These are phyloP conservation scores for Gavia stellata DNA, from an alignment of 2,113 vertebrate genomes.

Conservation along the genomic window DNA sequence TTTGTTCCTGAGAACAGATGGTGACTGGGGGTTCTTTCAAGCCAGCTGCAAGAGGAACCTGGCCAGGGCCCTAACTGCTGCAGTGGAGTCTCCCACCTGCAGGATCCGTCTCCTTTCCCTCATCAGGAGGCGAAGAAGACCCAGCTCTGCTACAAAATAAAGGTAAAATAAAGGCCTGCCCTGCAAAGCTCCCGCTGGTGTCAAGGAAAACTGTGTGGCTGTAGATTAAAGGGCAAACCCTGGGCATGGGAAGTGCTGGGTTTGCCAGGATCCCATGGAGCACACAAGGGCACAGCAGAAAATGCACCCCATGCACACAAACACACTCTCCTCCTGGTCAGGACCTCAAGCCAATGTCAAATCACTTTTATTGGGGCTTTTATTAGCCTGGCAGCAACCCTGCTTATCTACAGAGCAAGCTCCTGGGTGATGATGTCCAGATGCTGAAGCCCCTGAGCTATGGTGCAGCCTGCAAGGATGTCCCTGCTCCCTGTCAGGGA, in stretches of 20 bases:
- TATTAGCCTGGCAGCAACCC: not conserved
- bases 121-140: not conserved
- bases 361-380: not conserved
- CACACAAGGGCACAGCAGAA: not conserved
- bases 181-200: not conserved
- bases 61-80: not conserved
- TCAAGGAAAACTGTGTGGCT: not conserved
- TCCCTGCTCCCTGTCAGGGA: not conserved
- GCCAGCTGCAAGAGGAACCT: constrained; percentile 1
- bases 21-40: not conserved
- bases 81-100: not conserved
- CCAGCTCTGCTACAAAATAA: not conserved
- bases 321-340: not conserved
- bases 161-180: not conserved
- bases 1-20: constrained; percentile 23
- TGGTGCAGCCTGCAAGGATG: not conserved
- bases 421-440: not conserved
- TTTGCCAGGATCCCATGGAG: not conserved
- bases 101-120: not conserved
- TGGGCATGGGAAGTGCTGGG: not conserved
- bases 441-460: not conserved
- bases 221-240: not conserved
- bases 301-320: not conserved
- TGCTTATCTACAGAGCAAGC: not conserved
- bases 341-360: not conserved